phyloP scores from a whole-genome alignment of 2,888 invertebrate genomes.

The Epistrophe grossulariae region DNA sequence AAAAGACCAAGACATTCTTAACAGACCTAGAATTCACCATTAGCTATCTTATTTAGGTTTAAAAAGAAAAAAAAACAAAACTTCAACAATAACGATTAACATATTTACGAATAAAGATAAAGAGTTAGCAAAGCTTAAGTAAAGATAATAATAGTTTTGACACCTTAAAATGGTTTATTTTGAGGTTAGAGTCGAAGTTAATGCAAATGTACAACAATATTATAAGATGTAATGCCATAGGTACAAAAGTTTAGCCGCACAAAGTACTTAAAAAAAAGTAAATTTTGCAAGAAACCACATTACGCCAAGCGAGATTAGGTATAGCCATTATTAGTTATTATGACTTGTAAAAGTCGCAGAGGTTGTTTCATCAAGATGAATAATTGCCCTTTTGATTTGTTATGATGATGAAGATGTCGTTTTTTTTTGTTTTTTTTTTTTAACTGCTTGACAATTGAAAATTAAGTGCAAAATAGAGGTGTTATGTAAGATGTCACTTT shows the following conservation, averaged over 20 bases:
- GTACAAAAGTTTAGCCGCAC: not conserved
- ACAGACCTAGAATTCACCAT: not conserved
- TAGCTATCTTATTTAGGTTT: not conserved
- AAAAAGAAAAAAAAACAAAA: not conserved
- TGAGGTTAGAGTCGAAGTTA: slow-evolving; percentile 12
- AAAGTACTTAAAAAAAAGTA: slow-evolving; percentile 10
- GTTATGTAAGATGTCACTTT: slow-evolving; percentile 10
- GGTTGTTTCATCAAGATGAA: slow-evolving; percentile 6
- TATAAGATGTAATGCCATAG: not conserved
- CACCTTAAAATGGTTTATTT: slow-evolving; percentile 12
- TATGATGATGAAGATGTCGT: slow-evolving; percentile 16
- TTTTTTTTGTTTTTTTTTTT: not conserved
- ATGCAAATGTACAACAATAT: not conserved
- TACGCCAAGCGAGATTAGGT: not conserved
- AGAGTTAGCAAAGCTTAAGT: not conserved
- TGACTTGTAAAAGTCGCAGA: slow-evolving; percentile 13
- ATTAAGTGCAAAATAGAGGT: slow-evolving; percentile 26
- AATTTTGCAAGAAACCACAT: slow-evolving; percentile 29
- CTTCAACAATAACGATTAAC: not conserved
- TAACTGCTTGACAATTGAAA: slow-evolving; percentile 15
- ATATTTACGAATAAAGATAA: slow-evolving; percentile 39
- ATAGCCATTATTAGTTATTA: slow-evolving; percentile 25
- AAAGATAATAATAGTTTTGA: slow-evolving; percentile 19
- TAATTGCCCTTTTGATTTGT: slow-evolving; percentile 47
- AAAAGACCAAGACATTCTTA: slow-evolving; percentile 17